A percentile compares a stretch with the other conserved stretches of the same genome.
These are phyloP conservation scores for Myotis vivesi DNA, from an alignment of 2,797 vertebrate genomes.

Conservation along the genomic window DNA sequence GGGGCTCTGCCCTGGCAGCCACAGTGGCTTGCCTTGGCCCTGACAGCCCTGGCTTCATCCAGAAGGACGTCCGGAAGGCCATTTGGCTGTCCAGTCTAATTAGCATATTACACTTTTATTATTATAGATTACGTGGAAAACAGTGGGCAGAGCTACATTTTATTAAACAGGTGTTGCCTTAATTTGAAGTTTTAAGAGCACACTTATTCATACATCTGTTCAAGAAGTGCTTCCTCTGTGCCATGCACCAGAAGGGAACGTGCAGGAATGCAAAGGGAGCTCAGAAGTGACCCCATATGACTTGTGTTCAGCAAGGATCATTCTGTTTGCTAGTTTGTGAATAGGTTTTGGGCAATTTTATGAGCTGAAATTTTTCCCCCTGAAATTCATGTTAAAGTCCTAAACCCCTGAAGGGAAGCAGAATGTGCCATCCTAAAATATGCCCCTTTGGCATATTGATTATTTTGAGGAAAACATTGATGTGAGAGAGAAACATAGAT, in stretches of 20 bases:
- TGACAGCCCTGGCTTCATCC: too few relatives aligned
- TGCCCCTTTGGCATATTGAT: not conserved
- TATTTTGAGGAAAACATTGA: not conserved
- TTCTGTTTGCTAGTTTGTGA: not conserved
- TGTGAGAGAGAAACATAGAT: not conserved
- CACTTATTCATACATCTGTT: not conserved
- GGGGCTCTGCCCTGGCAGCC: too few relatives aligned
- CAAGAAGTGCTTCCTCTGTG: not conserved
- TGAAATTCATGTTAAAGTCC: not conserved
- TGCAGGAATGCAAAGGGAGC: not conserved
- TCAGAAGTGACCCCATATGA: not conserved
- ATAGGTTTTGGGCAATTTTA: not conserved
- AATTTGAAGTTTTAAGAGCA: conserved; percentile 9
- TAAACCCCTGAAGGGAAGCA: not conserved
- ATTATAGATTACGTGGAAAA: not conserved
- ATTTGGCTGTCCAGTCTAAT: too few relatives aligned
- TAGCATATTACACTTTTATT: too few relatives aligned
- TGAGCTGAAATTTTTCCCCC: not conserved
- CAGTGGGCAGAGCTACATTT: not conserved
- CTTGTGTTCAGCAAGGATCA: not conserved
- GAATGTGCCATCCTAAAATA: not conserved
- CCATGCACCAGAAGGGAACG: not conserved
- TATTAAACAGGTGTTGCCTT: not conserved
- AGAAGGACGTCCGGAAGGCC: too few relatives aligned
- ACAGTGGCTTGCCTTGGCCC: too few relatives aligned